phyloP scores from a whole-genome alignment of 2,797 vertebrate genomes.

The Oophaga sylvatica region DNA sequence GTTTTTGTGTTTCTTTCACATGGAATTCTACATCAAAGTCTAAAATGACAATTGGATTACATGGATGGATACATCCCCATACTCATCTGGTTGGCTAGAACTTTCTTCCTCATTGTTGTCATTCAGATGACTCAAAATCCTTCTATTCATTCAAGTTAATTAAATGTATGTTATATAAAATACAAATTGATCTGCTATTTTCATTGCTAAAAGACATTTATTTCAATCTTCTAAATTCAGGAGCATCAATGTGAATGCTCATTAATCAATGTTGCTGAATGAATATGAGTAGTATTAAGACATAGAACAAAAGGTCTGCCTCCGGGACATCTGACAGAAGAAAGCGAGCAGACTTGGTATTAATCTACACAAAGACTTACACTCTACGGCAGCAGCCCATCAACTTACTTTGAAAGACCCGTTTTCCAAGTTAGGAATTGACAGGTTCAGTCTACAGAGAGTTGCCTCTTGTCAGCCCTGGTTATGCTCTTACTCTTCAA shows the following conservation, averaged over 20 bases:
- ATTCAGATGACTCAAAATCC: conserved; percentile 29
- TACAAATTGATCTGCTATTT: conserved; percentile 46
- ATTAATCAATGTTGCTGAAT: conserved; percentile 56
- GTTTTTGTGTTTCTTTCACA: conserved; percentile 20
- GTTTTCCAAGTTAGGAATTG: conserved; percentile 46
- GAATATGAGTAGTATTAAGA: conserved; percentile 37
- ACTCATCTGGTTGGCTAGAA: conserved; percentile 26
- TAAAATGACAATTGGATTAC: conserved; percentile 41
- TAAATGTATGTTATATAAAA: conserved; percentile 51
- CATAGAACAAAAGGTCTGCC: conserved; percentile 53
- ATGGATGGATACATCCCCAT: conserved; percentile 43
- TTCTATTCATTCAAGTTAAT: conserved; percentile 46
- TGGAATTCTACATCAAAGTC: conserved; percentile 41
- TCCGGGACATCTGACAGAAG: conserved; percentile 53
- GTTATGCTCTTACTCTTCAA: conserved; percentile 64
- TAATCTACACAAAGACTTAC: conserved; percentile 50
- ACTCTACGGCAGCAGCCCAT: conserved; percentile 23
- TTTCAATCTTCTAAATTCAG: conserved; percentile 39
- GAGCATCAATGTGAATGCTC: conserved; percentile 34
- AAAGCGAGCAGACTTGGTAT: conserved; percentile 48
- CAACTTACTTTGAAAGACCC: conserved; percentile 49
- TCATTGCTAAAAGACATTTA: conserved; percentile 24
- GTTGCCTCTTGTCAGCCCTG: conserved; percentile 61
- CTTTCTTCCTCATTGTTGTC: conserved; percentile 22
- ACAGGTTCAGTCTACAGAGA: conserved; percentile 61